A percentile compares a stretch with the other conserved stretches of the same genome.
Evolutionary conservation across 2,113 vertebrate genomes (phyloP).

Genomic region (Ciconia boyciana): DNA sequence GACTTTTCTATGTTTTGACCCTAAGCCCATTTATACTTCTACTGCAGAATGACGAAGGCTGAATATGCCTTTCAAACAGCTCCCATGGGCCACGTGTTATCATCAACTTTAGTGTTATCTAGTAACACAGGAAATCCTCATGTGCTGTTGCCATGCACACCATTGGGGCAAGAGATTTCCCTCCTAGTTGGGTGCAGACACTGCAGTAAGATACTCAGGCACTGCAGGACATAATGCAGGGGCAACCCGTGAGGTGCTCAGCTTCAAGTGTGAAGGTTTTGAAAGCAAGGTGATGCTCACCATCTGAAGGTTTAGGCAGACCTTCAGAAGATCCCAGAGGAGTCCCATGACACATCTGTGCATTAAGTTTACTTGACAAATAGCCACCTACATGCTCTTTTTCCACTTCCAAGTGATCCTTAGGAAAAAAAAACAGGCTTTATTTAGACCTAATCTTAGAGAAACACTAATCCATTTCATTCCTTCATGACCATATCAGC

Average conservation of each 20-base stretch:
- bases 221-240: not conserved
- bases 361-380: not conserved
- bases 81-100: not conserved
- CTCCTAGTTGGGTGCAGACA: not conserved
- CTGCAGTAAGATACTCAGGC: accelerated
- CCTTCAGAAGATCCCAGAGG: not conserved
- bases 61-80: not conserved
- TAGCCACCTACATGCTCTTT: not conserved
- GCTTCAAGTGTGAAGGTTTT: not conserved
- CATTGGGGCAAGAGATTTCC: not conserved
- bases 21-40: not conserved
- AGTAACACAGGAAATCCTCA: not conserved
- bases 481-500: not conserved
- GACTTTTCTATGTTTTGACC: not conserved
- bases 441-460: not conserved
- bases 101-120: not conserved
- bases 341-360: not conserved
- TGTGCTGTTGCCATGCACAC: not conserved
- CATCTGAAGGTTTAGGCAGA: not conserved
- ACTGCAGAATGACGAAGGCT: not conserved
- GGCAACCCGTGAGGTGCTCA: not conserved
- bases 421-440: not conserved
- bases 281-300: not conserved
- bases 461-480: not conserved
- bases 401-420: not conserved